Conservation (phyloP, 1,140 invertebrate genomes). For the Amyelois transitella region DNA sequence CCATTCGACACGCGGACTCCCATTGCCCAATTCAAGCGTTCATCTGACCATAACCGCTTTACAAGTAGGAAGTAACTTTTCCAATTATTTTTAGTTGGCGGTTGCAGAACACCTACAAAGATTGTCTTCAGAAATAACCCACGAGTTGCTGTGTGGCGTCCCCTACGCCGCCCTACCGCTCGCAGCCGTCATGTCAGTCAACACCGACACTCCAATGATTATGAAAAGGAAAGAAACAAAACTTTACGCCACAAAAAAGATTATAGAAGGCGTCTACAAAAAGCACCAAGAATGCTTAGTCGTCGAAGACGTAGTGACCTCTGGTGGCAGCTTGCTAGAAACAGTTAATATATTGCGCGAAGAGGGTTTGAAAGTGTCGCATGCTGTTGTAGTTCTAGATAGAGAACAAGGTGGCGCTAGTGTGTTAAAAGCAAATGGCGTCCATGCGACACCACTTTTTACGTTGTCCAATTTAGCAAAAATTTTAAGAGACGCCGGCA, state of each 20-base stretch:
- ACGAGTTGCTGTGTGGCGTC: constrained; percentile 92
- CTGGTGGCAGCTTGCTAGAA: constrained; percentile 94
- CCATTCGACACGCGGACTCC: no score
- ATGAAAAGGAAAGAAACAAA: constrained; percentile 94
- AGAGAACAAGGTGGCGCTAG: constrained; percentile 91
- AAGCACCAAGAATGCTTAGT: constrained; percentile 89
- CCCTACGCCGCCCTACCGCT: constrained; percentile 97
- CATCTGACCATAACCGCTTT: neutral
- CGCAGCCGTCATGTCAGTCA: constrained; percentile 87
- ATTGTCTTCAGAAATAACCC: constrained; percentile 36
- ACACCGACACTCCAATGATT: constrained; percentile 88
- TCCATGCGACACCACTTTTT: constrained; percentile 82
- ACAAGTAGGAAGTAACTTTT: neutral
- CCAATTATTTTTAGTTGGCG: constrained; percentile 35
- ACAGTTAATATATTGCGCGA: constrained; percentile 84
- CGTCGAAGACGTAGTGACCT: constrained; percentile 97
- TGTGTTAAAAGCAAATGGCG: constrained; percentile 82
- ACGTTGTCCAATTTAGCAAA: constrained; percentile 81
- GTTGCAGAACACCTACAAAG: constrained; percentile 40
- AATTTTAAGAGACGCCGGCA: constrained; percentile 79
- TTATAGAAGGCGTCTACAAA: constrained; percentile 92
- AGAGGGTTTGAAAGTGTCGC: constrained; percentile 82
- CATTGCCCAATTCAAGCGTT: neutral
- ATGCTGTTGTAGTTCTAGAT: constrained; percentile 92
- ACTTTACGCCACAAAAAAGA: constrained; percentile 95